Evolutionary conservation across 1,140 invertebrate species (phyloP).

Genomic region (Drosophila trapezifrons): DNA sequence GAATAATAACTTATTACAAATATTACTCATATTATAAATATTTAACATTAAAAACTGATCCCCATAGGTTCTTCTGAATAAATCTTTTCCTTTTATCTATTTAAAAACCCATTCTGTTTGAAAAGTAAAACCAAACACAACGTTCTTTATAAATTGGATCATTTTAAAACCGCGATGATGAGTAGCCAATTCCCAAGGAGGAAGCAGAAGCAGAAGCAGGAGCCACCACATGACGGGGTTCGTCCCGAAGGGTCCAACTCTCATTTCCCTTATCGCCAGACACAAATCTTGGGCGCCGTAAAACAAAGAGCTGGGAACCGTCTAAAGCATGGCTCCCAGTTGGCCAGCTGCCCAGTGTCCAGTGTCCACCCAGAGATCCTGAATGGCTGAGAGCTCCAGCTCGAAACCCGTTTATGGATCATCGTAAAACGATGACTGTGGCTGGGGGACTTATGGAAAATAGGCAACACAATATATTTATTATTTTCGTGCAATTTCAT

Average conservation of each 20-base stretch:
- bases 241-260: constrained; percentile 24
- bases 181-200: constrained; percentile 6
- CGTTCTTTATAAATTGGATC: background rate
- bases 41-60: no score
- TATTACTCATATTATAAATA: no score
- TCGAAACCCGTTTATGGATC: constrained; percentile 42
- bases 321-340: constrained; percentile 59
- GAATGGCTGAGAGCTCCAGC: constrained; percentile 12
- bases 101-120: no score
- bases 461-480: constrained; percentile 67
- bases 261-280: constrained; percentile 46
- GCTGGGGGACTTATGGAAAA: constrained; percentile 51
- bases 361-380: constrained; percentile 1
- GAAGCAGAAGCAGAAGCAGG: no score
- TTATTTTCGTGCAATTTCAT: constrained; percentile 70
- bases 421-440: constrained; percentile 54
- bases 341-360: constrained; percentile 26
- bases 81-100: no score
- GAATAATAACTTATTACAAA: no score
- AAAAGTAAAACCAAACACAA: no score
- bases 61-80: no score
- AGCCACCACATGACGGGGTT: background rate
- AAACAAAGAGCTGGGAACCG: constrained; percentile 39
- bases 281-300: constrained; percentile 45
- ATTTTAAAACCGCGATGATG: no score